Base-by-base conservation (phyloP, 2,797 vertebrate genomes). In the Hozukius guyotensis region DNA sequence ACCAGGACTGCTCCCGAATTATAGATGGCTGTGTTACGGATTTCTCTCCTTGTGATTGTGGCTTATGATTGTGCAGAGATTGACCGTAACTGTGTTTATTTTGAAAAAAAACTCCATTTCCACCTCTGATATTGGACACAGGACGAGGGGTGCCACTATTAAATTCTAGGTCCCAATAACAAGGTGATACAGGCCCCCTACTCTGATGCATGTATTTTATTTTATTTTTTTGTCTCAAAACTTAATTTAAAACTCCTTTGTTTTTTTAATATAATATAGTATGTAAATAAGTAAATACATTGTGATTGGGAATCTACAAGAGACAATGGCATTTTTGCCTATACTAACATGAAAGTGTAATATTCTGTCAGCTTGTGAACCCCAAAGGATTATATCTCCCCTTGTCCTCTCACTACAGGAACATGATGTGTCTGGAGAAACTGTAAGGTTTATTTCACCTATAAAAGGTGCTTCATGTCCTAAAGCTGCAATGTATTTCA, bases 21-120 rank as follows among this genome's bases (percentile, higher is more conserved):
- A 93, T 85, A 77, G 60, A 92, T 90, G 78, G 22, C 67, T 69
- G 52, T 49, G 57, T 65, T 74, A 59, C 59, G 25, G 59, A 76
- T 81, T 78, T 60, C 60, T 78, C 13, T 67, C 8, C 42, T 8
- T 64, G 57, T 4, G 64, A 52, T 49, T 62, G 20, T 52, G 63
- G 36, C 62, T 75, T 34, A 36, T 78, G 81, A 77, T 61, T 4
- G 3, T 31, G 27, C 75, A 83, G 61, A 81, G 69, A 82, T 75
- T 36, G 59, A 62, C 75, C 77, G 56, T 60, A 56, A 73, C 52
- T 42, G 32, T 73, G 57, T 83, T 82, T 81, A 69, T 85, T 81
- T 62, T 16, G 25, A 81, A 72, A 29, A 59, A 34, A 29, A 77
- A 61, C 59, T 75, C 55, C 11, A 69, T 79, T 75, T 83, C 12